phyloP scores from a whole-genome alignment of 2,797 vertebrate genomes.

The Eupleurogrammus muticus region DNA sequence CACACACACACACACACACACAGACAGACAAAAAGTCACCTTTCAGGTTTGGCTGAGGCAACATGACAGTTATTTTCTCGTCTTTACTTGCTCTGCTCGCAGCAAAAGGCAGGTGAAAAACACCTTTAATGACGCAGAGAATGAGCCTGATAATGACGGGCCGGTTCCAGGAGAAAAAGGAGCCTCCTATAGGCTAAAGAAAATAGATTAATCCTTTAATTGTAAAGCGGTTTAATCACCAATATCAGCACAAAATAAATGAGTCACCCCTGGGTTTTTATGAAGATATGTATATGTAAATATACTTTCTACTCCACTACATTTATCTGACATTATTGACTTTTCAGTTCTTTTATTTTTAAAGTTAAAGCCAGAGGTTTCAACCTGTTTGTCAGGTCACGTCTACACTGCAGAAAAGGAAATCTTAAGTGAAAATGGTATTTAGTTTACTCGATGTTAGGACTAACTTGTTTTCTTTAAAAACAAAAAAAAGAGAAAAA shows the following conservation, averaged over 20 bases:
- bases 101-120: conserved; percentile 69
- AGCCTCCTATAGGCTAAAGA: conserved; percentile 12
- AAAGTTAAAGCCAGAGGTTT: too few species aligned
- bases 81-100: conserved; percentile 72
- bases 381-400: too few species aligned
- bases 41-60: conserved; percentile 70
- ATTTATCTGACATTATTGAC: too few species aligned
- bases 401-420: too few species aligned
- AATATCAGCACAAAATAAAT: background rate
- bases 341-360: too few species aligned
- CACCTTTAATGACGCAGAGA: conserved; percentile 23
- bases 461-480: too few species aligned
- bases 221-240: background rate
- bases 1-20: conserved; percentile 14
- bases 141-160: background rate
- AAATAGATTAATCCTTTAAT: conserved; percentile 33
- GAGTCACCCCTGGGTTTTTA: background rate
- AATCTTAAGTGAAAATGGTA: too few species aligned
- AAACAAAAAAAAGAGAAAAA: too few species aligned
- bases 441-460: too few species aligned
- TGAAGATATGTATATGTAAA: too few species aligned
- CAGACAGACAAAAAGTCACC: conserved; percentile 51
- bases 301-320: too few species aligned
- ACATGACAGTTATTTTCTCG: conserved; percentile 79
- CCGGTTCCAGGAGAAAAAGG: conserved; percentile 12